Percentiles rank a stretch among this genome's conserved stretches.
These are phyloP conservation scores for Grantiella picta DNA, from an alignment of 2,113 vertebrate species.

Conservation along the genomic window DNA sequence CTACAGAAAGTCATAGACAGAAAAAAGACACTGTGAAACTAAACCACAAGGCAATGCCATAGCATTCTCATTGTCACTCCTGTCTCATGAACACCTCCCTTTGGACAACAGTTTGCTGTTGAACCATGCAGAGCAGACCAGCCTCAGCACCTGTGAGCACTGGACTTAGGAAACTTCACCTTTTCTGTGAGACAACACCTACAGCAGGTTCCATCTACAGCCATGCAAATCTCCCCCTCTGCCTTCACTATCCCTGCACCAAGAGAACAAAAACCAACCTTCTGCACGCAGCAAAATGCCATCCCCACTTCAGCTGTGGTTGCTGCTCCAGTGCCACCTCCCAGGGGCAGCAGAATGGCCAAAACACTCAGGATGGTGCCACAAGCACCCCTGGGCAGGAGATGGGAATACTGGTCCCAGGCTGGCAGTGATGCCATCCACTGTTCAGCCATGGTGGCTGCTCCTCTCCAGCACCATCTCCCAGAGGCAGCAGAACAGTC, in stretches of 20 bases:
- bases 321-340: not conserved
- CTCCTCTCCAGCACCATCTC: not conserved
- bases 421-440: not conserved
- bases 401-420: accelerated
- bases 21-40: not conserved
- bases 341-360: not conserved
- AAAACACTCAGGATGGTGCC: not conserved
- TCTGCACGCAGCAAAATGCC: not conserved
- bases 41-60: not conserved
- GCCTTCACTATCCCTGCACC: not conserved
- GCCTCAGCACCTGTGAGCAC: not conserved
- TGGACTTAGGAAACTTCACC: not conserved
- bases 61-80: not conserved
- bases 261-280: not conserved
- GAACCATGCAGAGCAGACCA: not conserved
- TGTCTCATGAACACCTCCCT: not conserved
- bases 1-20: not conserved
- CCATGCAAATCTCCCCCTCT: not conserved
- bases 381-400: not conserved
- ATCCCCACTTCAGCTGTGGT: accelerated
- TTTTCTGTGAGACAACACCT: not conserved
- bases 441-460: not conserved
- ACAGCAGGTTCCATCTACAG: not conserved
- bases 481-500: not conserved
- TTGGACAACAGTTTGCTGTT: not conserved